Evolutionary conservation across 2,888 invertebrate genomes (phyloP), one percentile per base, ranked within the genome.

Genomic region (Dryobota labecula): DNA sequence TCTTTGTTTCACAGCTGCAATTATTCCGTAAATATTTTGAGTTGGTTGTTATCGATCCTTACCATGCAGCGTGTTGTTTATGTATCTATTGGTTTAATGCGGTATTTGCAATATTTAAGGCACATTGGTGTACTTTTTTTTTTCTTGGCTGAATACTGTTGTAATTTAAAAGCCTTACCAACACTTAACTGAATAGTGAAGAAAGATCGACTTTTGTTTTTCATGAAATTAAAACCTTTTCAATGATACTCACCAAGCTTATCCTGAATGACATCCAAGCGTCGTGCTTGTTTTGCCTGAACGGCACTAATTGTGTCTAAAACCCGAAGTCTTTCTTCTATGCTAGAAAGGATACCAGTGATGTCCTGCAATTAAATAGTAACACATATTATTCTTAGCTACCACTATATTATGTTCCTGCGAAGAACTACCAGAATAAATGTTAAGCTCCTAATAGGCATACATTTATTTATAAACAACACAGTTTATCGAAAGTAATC

Each of bases 241-340:
- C 4, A 49, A 27, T 36, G 6, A 58, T 76, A 80, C 84, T 88
- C 85, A 96, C 96, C 96, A 64, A 96, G 90, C 91, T 95, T 96
- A 81, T 95, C 94, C 84, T 96, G 95, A 82, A 96, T 94, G 80
- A 91, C 90, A 90, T 96, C 95, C n/a, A 96, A 90, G 30, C 94
- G 92, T 24, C 94, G 90, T 49, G 94, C 92, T 84, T 95, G 95
- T 85, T 95, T 94, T 36, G 86, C 90, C 87, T 96, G 96, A 45
- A 90, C 91, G 2, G 92, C 90, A 84, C 92, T 93, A 78, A 96
- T 92, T 27, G 92, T 92, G 84, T 96, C 96, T 85, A 96, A 85
- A 65, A 92, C 89, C 18, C 92, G 90, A 70, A 96, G 90, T 58
- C 94, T 89, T 81, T 96, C 96, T 83, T 96, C 96, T 68, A 96